Conservation (phyloP, 2,888 invertebrate genomes). For the Sepiola atlantica region DNA sequence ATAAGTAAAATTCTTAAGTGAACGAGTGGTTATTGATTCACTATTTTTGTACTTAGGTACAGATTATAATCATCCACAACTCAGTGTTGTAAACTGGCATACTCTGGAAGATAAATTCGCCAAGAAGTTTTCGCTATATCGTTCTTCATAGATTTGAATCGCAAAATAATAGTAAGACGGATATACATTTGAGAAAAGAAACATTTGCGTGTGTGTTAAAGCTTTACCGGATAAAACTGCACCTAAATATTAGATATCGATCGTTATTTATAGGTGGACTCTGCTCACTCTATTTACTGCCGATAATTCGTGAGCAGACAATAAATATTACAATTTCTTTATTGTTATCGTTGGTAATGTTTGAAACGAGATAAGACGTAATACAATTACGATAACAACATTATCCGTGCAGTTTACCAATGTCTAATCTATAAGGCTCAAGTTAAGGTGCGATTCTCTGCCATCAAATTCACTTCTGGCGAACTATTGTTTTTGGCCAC, state of each 20-base stretch:
- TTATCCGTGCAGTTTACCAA: constrained; percentile 4
- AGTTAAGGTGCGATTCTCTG: not conserved
- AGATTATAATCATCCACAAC: no score
- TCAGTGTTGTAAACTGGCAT: no score
- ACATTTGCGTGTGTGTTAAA: not conserved
- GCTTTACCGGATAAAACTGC: not conserved
- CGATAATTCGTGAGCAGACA: not conserved
- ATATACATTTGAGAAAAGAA: not conserved
- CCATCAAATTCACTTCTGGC: not conserved
- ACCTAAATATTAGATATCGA: not conserved
- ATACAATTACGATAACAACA: not conserved
- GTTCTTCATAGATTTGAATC: not conserved
- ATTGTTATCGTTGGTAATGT: not conserved
- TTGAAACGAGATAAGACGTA: not conserved
- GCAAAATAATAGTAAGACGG: not conserved
- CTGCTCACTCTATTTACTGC: not conserved
- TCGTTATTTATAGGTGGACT: not conserved
- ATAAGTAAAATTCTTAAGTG: no score
- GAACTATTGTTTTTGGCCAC: not conserved
- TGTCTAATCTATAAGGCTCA: not conserved
- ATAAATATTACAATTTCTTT: not conserved
- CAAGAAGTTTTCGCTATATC: no score
- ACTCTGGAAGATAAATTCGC: no score
- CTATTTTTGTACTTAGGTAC: no score
- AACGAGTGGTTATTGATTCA: no score